phyloP scores from a whole-genome alignment of 2,888 invertebrate genomes.

The Leptinotarsa juncta region DNA sequence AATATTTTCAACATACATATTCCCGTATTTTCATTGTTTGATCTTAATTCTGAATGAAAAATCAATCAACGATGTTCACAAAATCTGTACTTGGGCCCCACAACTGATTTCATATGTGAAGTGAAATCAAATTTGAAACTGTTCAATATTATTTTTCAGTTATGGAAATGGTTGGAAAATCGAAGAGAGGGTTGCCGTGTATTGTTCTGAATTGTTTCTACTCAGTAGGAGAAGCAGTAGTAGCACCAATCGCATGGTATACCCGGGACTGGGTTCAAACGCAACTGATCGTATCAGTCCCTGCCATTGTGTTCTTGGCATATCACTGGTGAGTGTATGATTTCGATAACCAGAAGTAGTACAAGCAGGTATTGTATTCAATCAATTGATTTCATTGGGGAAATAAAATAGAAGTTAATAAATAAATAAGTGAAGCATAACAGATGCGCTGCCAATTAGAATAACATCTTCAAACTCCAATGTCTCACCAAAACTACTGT shows the following conservation, averaged over 20 bases:
- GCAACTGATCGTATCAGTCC: slow-evolving; percentile 71
- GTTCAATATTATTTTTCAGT: slow-evolving; percentile 57
- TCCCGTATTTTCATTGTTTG: no score
- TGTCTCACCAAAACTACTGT: no score
- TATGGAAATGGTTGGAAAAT: slow-evolving; percentile 75
- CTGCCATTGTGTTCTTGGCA: slow-evolving; percentile 70
- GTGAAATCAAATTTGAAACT: background rate
- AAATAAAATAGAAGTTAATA: no score
- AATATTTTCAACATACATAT: no score
- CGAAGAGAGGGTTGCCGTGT: slow-evolving; percentile 72
- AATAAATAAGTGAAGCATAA: no score
- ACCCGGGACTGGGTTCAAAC: slow-evolving; percentile 71
- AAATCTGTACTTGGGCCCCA: no score
- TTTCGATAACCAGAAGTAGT: background rate
- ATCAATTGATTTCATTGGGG: no score
- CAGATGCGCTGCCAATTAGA: no score
- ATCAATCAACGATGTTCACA: no score
- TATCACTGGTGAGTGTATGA: slow-evolving; percentile 69
- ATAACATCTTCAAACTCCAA: no score
- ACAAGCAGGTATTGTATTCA: background rate
- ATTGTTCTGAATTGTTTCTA: slow-evolving; percentile 75
- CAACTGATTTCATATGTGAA: no score
- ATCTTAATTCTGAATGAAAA: no score
- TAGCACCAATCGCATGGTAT: slow-evolving; percentile 72
- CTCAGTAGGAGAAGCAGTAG: slow-evolving; percentile 73